A percentile compares a stretch with the other conserved stretches of the same genome.
These are phyloP conservation scores for Beaufortia kweichowensis DNA, from an alignment of 2,113 vertebrate species.

Conservation along the genomic window DNA sequence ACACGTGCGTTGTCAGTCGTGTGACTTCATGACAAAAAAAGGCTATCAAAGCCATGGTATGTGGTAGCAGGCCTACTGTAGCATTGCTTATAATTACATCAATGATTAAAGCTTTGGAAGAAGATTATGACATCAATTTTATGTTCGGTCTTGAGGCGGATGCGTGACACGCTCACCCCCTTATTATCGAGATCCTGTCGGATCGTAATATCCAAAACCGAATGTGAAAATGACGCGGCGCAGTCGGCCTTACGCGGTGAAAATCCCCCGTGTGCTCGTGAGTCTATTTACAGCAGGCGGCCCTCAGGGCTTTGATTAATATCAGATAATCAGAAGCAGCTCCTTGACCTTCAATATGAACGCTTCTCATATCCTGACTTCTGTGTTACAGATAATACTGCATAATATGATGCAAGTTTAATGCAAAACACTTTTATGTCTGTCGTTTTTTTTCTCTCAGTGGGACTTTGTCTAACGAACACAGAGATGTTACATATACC, in stretches of 20 bases:
- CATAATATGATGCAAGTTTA: not conserved
- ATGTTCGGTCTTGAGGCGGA: conserved; percentile 1
- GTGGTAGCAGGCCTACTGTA: not conserved
- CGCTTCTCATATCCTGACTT: not conserved
- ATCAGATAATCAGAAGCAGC: conserved; percentile 29
- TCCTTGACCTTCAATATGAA: conserved; percentile 34
- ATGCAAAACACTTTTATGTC: not conserved
- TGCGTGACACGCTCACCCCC: not conserved
- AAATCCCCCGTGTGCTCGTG: not conserved
- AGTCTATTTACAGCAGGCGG: conserved; percentile 31
- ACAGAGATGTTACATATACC: not conserved
- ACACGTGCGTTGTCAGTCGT: not conserved
- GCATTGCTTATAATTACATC: conserved; percentile 25
- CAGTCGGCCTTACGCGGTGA: not conserved
- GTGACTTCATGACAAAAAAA: conserved; percentile 34
- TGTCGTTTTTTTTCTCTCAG: not conserved
- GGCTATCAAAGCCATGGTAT: conserved; percentile 50
- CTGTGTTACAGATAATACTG: conserved; percentile 17
- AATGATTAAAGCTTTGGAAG: conserved; percentile 34
- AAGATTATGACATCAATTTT: conserved; percentile 24
- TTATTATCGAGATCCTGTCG: conserved; percentile 16
- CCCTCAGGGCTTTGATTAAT: conserved; percentile 32
- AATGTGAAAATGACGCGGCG: conserved; percentile 3
- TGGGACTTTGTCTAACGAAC: not conserved
- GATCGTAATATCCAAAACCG: conserved; percentile 34